Evolutionary conservation across 2,888 invertebrate genomes (phyloP).

Genomic region (Adelognathus sp.): DNA sequence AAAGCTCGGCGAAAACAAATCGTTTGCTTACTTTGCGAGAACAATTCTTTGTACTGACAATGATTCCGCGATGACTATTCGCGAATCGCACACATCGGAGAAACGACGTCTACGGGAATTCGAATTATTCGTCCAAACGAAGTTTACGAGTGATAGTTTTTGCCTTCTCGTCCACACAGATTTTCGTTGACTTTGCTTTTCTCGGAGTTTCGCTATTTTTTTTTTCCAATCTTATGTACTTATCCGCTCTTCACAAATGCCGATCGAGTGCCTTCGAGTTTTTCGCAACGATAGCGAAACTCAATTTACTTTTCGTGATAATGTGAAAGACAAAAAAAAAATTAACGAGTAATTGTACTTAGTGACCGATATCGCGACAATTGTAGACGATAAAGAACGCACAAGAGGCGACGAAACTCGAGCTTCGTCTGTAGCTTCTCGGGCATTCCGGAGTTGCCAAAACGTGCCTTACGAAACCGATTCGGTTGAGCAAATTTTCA

Average conservation of each 20-base stretch:
- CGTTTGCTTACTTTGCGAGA: background rate
- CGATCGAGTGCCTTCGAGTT: slow-evolving; percentile 48
- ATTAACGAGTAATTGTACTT: slow-evolving; percentile 38
- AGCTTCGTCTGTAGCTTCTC: background rate
- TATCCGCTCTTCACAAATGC: background rate
- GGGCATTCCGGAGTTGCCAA: background rate
- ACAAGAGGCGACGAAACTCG: background rate
- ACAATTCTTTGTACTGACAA: background rate
- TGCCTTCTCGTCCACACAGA: background rate
- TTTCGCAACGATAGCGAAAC: slow-evolving; percentile 8
- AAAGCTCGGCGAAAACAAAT: background rate
- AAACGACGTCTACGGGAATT: background rate
- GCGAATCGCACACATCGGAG: background rate
- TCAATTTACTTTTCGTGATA: slow-evolving; percentile 40
- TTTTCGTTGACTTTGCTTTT: background rate
- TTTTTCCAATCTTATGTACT: background rate
- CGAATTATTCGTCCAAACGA: slow-evolving; percentile 1
- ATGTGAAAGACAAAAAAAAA: background rate
- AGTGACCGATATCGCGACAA: slow-evolving; percentile 22
- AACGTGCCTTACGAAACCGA: slow-evolving; percentile 16
- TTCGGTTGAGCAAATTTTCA: slow-evolving; percentile 5
- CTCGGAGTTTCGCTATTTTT: background rate
- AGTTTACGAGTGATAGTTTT: slow-evolving; percentile 13
- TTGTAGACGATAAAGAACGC: background rate
- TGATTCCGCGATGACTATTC: background rate